Evolutionary conservation across 1,140 invertebrate species (phyloP).

Genomic region (Listronotus oregonensis): DNA sequence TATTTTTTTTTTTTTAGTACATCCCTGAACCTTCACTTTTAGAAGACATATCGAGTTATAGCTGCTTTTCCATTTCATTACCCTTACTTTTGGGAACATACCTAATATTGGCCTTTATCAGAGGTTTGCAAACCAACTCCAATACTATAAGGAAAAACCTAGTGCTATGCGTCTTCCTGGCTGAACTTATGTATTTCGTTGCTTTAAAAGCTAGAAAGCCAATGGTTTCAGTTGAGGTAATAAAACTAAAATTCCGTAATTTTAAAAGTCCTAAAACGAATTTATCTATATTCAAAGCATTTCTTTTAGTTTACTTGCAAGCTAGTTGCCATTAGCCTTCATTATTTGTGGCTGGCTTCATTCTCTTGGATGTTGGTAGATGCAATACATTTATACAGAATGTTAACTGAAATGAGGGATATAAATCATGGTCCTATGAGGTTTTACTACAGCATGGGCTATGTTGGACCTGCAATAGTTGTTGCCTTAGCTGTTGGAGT

Average conservation of each 20-base stretch:
- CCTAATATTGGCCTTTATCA: conserved; percentile 74
- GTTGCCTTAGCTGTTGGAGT: conserved; percentile 91
- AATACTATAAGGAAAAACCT: conserved; percentile 93
- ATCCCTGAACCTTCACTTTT: conserved; percentile 82
- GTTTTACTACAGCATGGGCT: conserved; percentile 94
- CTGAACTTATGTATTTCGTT: conserved; percentile 84
- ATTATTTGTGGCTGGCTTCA: conserved; percentile 89
- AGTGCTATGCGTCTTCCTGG: conserved; percentile 84
- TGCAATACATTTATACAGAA: conserved; percentile 89
- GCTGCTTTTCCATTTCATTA: conserved; percentile 82
- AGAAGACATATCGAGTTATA: conserved; percentile 87
- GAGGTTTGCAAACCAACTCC: conserved; percentile 84
- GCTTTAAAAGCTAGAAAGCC: conserved; percentile 78
- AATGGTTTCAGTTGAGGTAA: conserved; percentile 74
- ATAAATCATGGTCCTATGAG: conserved; percentile 95
- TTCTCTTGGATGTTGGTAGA: conserved; percentile 93
- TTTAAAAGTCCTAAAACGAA: too few species aligned
- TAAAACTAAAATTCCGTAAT: conserved; percentile 17
- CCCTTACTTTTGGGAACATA: conserved; percentile 78
- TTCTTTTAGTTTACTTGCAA: conserved; percentile 79
- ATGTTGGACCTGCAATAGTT: conserved; percentile 90
- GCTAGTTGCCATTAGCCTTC: conserved; percentile 86
- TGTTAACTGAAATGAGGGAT: conserved; percentile 93
- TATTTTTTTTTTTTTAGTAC: conserved; percentile 59
- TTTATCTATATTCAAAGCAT: too few species aligned